phyloP scores from a whole-genome alignment of 1,140 invertebrate species.

The Micrasema minimum region DNA sequence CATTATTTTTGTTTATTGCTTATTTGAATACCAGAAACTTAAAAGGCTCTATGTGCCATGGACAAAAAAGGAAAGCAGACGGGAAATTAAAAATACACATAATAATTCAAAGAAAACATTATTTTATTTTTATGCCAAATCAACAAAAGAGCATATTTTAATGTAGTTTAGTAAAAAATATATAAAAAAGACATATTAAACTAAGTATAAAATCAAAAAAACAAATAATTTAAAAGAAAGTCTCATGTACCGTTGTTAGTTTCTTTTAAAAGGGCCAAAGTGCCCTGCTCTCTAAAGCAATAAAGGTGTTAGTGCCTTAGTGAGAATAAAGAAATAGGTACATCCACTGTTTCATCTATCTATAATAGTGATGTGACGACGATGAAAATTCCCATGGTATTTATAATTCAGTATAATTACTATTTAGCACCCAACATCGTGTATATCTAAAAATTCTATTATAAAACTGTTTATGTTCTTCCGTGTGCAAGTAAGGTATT shows the following conservation, averaged over 20 bases:
- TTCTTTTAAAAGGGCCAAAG: slow-evolving; percentile 4
- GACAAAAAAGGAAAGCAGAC: no score
- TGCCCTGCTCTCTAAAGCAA: neutral
- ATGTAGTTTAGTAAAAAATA: neutral
- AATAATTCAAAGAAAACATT: neutral
- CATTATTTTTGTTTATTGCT: no score
- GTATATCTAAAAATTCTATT: neutral
- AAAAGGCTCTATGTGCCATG: no score
- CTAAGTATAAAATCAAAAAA: slow-evolving; percentile 4
- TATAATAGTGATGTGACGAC: slow-evolving; percentile 3
- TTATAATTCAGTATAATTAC: neutral
- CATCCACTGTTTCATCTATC: neutral
- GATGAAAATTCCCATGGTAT: neutral
- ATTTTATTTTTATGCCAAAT: neutral
- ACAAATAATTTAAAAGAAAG: slow-evolving; percentile 3
- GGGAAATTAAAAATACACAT: slow-evolving; percentile 1
- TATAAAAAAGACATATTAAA: slow-evolving; percentile 8
- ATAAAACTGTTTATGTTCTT: slow-evolving; percentile 2
- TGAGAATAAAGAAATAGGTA: neutral
- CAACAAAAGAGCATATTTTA: neutral
- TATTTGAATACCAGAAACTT: no score
- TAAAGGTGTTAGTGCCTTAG: neutral
- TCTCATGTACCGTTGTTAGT: slow-evolving; percentile 3
- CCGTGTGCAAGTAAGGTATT: slow-evolving; percentile 6
- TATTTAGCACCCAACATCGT: no score